Evolutionary conservation across 2,888 invertebrate genomes (phyloP), one percentile per base, ranked within the genome.

Genomic region (Craniophora ligustri): DNA sequence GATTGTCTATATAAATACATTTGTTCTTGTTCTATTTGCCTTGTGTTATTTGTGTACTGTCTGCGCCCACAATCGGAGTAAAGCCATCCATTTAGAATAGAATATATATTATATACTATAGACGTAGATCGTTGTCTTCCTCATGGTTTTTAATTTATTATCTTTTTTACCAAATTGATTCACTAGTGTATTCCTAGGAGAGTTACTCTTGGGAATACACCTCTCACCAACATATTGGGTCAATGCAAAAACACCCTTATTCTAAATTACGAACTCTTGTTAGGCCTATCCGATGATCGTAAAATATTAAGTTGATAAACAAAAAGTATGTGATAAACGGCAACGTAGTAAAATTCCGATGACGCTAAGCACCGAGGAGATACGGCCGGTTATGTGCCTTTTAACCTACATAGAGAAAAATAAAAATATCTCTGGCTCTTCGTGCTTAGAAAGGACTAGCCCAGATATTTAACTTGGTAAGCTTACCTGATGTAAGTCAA

Each of bases 271-370:
- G 16, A 48, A 61, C 35, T 28, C 46, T 47, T 36, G 51, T 47
- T 36, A 54, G 44, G 44, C 28, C 16, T 44, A 32, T 67, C 54
- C 60, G 55, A 45, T 40, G 67, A 64, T 64, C 68, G 44, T 64
- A 67, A 64, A 67, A 67, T 67, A 64, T 67, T 10, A 45, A 48
- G 55, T 48, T 67, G 55, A 62, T 67, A 67, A 67, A 64, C 63
- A 61, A 63, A 62, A 67, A 48, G 44, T 34, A 36, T 55, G 44
- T 48, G 68, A 67, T 38, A 36, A 55, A 61, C 47, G 48, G 13
- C 26, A 8, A 13, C 6, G 55, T 48, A 61, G 62, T 67, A 67
- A 64, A 67, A 48, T 10, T 18, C 10, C 55, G 15, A 55, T 46
- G 48, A 54, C 19, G 68, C 45, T 55, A 38, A 55, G 40, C 40